Evolutionary conservation across 2,113 vertebrate genomes (phyloP), one percentile per base, ranked within the genome.

Genomic region (Neogobius melanostomus): DNA sequence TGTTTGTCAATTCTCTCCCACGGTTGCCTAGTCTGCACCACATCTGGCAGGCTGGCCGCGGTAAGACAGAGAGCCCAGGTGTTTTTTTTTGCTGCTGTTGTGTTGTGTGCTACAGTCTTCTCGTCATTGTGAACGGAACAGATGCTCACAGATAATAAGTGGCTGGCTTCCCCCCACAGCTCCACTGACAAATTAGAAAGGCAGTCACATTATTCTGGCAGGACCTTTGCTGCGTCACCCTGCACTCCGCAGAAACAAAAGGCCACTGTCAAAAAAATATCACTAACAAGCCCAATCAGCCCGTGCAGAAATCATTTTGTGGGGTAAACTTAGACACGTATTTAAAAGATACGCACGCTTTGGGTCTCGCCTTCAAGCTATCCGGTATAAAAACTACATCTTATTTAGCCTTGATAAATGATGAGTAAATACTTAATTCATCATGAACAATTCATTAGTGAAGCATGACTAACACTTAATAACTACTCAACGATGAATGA

Each of bases 41-140:
- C 83, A 83, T 84, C 85, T 85, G 85, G 73, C 61, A 66, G 74
- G 15, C 60, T 53, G 53, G 59, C 59, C 36, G 9, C 7, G 16
- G 44, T 52, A 48, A 71, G 49, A 16, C 7, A 14, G 21, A 45
- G 48, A 63, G 60, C 64, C 68, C 82, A 82, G 72, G 83, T 76
- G 82, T 79, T 53, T 61, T 0, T n/a, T 36, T 36, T 36, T 3
- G 28, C 28, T 36, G 46, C 73, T 74, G 52, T 54, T 21, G 67
- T 74, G 52, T 54, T 21, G 67, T 69, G 77, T 12, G 75, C 59
- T 44, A 47, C 64, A 66, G 71, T 64, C 61, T 74, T 69, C 76
- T 76, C 83, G 85, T 86, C 79, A 76, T 77, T 84, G 45, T 65
- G 46, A 83, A 69, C 49, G 48, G 67, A 83, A 68, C 84, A 86